Evolutionary conservation across 1,140 invertebrate genomes (phyloP).

Genomic region (Macrobrachium rosenbergii): DNA sequence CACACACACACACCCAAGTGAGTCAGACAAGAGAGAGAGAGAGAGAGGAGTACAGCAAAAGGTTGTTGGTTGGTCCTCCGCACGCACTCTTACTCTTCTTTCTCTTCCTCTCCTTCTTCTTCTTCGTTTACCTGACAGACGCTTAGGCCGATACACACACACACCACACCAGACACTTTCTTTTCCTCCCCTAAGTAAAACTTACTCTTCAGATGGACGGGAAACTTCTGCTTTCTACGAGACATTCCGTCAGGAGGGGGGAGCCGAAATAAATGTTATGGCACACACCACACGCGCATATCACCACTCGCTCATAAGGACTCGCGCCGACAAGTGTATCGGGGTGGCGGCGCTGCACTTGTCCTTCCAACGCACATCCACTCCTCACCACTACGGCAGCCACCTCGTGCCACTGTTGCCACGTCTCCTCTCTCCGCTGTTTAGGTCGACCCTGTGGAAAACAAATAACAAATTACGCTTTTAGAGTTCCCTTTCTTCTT

Average conservation of each 20-base stretch:
- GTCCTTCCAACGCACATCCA: not conserved
- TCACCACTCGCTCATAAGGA: not conserved
- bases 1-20: not conserved
- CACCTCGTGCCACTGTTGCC: slow-evolving; percentile 31
- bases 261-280: not conserved
- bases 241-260: slow-evolving; percentile 17
- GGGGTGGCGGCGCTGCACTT: slow-evolving; percentile 13
- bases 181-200: not conserved
- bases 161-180: no score
- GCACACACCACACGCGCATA: not conserved
- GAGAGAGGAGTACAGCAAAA: no score
- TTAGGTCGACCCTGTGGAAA: not conserved
- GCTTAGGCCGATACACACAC: no score
- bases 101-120: no score
- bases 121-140: no score
- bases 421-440: not conserved
- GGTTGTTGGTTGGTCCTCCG: no score
- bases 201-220: slow-evolving; percentile 36
- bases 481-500: not conserved
- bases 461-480: not conserved
- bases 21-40: no score
- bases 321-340: not conserved
- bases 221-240: slow-evolving; percentile 35
- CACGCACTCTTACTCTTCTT: no score
- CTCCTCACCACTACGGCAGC: not conserved